phyloP scores from a whole-genome alignment of 2,113 vertebrate species.

The Cochlearius cochlearius region DNA sequence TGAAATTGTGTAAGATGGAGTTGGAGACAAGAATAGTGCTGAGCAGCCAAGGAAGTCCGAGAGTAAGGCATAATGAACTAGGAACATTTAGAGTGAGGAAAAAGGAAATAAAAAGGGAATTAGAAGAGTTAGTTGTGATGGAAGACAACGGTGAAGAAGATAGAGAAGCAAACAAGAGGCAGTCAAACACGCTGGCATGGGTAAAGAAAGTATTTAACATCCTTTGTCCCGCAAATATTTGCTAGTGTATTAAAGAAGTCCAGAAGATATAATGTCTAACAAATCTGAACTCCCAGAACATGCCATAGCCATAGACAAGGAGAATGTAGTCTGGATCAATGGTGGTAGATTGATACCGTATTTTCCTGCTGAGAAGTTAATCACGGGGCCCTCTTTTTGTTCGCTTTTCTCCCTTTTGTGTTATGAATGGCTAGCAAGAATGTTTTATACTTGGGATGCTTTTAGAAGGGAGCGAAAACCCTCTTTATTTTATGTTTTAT shows the following conservation, averaged over 20 bases:
- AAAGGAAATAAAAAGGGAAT: neutral
- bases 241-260: neutral
- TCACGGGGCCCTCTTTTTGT: neutral
- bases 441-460: neutral
- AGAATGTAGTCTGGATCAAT: neutral
- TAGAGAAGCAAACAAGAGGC: neutral
- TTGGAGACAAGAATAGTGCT: neutral
- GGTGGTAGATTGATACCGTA: neutral
- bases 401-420: neutral
- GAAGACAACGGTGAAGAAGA: neutral
- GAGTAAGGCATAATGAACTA: neutral
- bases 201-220: neutral
- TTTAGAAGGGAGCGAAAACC: neutral
- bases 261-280: neutral
- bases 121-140: neutral
- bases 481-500: neutral
- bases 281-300: neutral
- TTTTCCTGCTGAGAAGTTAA: neutral
- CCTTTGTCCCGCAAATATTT: neutral
- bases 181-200: neutral
- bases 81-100: neutral
- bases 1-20: neutral
- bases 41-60: neutral
- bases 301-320: accelerated
- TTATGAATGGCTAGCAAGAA: neutral